Evolutionary conservation across 92 coral and sea anemone genomes (phyloP).

Genomic region (Epizoanthus ramosus): DNA sequence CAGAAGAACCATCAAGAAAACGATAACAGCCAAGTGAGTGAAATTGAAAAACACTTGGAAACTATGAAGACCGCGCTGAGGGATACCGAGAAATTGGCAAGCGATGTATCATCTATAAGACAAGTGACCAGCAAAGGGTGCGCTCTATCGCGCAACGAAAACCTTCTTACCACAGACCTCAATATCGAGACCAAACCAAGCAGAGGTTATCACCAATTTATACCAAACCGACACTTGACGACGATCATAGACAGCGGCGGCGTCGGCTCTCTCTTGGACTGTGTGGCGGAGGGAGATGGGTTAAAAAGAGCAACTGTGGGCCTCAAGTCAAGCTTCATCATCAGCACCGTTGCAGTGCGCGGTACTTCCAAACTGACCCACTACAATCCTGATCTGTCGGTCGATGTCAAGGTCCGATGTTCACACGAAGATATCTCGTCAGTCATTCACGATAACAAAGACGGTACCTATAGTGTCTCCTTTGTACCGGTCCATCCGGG

Average conservation of each 20-base stretch:
- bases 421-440: not conserved
- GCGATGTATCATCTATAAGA: not conserved
- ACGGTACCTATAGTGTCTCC: slow-evolving; percentile 14
- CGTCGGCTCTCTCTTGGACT: slow-evolving; percentile 39
- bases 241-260: slow-evolving; percentile 19
- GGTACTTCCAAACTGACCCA: slow-evolving; percentile 28
- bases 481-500: slow-evolving; percentile 18
- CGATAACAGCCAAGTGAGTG: slow-evolving; percentile 15
- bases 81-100: slow-evolving; percentile 14
- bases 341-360: slow-evolving; percentile 34
- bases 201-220: slow-evolving; percentile 38
- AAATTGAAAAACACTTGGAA: slow-evolving; percentile 26
- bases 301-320: slow-evolving; percentile 26
- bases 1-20: slow-evolving; percentile 22
- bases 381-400: slow-evolving; percentile 22
- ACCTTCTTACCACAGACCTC: not conserved
- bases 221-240: slow-evolving; percentile 20
- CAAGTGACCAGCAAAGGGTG: not conserved
- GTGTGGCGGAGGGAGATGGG: slow-evolving; percentile 35
- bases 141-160: not conserved
- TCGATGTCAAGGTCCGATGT: slow-evolving; percentile 5
- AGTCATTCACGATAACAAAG: slow-evolving; percentile 12
- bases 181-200: slow-evolving; percentile 25
- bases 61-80: not conserved
- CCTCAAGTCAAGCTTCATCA: slow-evolving; percentile 23